Evolutionary conservation across 1,140 invertebrate genomes (phyloP), one percentile per base, ranked within the genome.

Genomic region (Riptortus pedestris): DNA sequence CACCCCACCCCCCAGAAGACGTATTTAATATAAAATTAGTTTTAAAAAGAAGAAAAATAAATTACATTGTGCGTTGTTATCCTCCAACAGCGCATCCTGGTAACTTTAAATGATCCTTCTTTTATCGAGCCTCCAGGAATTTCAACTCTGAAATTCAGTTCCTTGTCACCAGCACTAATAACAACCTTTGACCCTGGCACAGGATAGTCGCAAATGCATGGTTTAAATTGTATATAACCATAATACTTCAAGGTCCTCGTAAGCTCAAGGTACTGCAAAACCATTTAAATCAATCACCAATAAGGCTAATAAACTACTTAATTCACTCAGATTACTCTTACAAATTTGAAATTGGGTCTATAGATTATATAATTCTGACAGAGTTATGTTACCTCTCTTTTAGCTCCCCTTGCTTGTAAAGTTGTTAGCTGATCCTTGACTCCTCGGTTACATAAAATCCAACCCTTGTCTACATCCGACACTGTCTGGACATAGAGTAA

Each of bases 41-140:
- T n/a, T n/a, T n/a, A n/a, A 38, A 14, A 7, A 38, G 22, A 5
- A 9, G 1, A 55, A 9, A 14, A 14, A 27, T 2, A 24, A 27
- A 22, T 55, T 26, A 55, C 51, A 55, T 55, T 55, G 14, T 55
- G 51, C 65, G 87, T 91, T 24, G 89, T 94, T n/a, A 98, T 93
- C 68, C 93, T 80, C 95, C 95, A 98, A 70, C 93, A 96, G 67
- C 90, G 82, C 86, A 98, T 97, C 68, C 93, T 80, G 0, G 93
- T 96, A 4, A 97, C 90, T 77, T 93, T 90, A 73, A 95, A 97
- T 70, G 81, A 79, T 16, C 87, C 84, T 75, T 96, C 93, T 72
- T 81, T 81, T 3, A 82, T 74, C 68, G 81, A 76, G 55, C 76
- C 74, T 24, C 72, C 74, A 48, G 77, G 73, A 33, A 75, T 73